Conservation (phyloP, 53 echinoderm and acorn worm species). For the Stichopus horrens region DNA sequence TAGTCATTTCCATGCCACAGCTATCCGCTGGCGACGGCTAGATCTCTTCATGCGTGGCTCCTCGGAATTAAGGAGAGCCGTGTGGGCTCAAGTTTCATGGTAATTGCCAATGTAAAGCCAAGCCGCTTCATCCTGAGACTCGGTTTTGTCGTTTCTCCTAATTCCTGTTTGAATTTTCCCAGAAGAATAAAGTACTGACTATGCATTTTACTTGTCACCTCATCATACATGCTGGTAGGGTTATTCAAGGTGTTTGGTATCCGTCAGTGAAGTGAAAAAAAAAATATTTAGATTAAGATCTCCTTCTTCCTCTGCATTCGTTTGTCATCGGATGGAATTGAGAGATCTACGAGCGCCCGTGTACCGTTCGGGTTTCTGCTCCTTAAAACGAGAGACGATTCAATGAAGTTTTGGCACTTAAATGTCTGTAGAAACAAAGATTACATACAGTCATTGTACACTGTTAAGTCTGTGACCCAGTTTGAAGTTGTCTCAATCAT, state of each 20-base stretch:
- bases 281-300: constrained; percentile 1
- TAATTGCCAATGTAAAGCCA: not conserved
- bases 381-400: too few relatives aligned
- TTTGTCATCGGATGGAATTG: not conserved
- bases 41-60: constrained; percentile 6
- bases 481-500: too few relatives aligned
- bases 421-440: too few relatives aligned
- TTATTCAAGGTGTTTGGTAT: constrained; percentile 9
- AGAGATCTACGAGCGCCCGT: too few relatives aligned
- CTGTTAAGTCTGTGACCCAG: too few relatives aligned
- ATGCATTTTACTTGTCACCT: constrained; percentile 11
- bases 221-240: not conserved
- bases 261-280: not conserved
- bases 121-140: constrained; percentile 2
- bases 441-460: too few relatives aligned
- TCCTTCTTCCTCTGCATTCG: not conserved
- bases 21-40: not conserved
- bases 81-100: constrained; percentile 1
- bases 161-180: constrained; percentile 25
- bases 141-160: not conserved
- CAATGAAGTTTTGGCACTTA: too few relatives aligned
- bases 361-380: too few relatives aligned
- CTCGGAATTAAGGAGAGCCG: constrained; percentile 18
- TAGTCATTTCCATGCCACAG: constrained; percentile 8
- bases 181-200: constrained; percentile 10